Conservation (phyloP, 2,113 vertebrate species). For the Hyperopisus bebe region DNA sequence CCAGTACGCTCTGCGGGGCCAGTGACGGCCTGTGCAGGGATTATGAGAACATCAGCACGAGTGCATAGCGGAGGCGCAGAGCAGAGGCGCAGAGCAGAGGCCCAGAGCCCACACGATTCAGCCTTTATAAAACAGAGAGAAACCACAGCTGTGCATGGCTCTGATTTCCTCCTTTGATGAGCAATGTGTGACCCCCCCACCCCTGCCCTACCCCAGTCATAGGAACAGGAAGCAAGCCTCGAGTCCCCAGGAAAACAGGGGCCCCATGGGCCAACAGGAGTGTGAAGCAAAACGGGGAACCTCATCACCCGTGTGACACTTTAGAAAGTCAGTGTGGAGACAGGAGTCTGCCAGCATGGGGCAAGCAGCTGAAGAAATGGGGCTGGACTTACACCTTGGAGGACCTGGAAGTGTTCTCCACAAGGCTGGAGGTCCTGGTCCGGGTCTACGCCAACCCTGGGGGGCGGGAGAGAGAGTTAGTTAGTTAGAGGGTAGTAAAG, state of each 20-base stretch:
- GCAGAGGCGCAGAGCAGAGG: neutral
- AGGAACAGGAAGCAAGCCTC: neutral
- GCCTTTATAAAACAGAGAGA: neutral
- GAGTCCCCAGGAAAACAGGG: neutral
- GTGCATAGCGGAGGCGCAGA: too few relatives aligned
- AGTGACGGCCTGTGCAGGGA: neutral
- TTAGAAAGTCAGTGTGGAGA: neutral
- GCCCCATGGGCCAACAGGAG: neutral
- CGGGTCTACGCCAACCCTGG: slow-evolving; percentile 92
- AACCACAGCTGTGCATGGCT: neutral
- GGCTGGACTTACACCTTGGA: slow-evolving; percentile 81
- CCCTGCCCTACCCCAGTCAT: neutral
- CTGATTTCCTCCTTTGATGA: neutral
- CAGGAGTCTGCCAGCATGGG: neutral
- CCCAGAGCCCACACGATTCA: neutral
- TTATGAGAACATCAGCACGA: neutral
- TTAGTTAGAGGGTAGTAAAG: neutral
- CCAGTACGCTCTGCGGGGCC: neutral
- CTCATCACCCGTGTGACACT: neutral
- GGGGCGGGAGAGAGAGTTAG: slow-evolving; percentile 28
- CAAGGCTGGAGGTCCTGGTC: slow-evolving; percentile 85
- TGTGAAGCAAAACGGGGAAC: neutral
- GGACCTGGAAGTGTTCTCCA: slow-evolving; percentile 92
- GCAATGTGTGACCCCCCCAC: neutral
- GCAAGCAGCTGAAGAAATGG: neutral